These are phyloP conservation scores for Nephrotoma flavescens DNA, from an alignment of 2,888 invertebrate species.

Conservation along the genomic window DNA sequence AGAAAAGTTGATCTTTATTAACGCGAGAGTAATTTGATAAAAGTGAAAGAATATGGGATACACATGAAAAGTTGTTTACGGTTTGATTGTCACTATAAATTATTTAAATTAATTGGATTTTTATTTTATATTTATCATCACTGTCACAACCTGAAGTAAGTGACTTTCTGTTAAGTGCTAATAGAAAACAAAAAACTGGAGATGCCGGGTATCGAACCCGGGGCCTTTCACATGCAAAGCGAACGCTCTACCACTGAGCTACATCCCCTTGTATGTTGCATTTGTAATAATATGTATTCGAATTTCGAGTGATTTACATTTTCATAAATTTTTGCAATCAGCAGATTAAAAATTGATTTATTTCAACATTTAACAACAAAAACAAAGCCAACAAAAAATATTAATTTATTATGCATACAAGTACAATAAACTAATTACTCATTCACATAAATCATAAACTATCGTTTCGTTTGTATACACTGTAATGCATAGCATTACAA, in stretches of 20 bases:
- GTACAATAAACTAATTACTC: background rate
- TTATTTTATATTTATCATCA: background rate
- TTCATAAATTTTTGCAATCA: background rate
- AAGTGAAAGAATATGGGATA: background rate
- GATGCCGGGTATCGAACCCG: constrained; percentile 97
- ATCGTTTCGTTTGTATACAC: background rate
- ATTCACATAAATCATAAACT: background rate
- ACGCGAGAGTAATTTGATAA: background rate
- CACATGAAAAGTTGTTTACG: background rate
- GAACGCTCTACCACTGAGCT: constrained; percentile 8
- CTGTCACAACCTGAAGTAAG: background rate
- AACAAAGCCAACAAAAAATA: background rate
- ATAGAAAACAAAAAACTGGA: constrained; percentile 36
- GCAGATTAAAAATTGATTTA: background rate
- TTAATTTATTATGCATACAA: background rate
- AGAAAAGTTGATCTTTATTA: background rate
- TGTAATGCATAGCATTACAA: background rate
- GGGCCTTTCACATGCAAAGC: constrained; percentile 68
- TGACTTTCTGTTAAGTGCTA: background rate
- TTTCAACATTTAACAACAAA: background rate
- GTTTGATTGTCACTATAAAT: background rate
- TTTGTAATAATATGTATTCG: background rate
- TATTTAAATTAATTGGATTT: background rate
- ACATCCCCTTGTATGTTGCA: constrained; percentile 30
- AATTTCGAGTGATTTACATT: background rate